phyloP scores from a whole-genome alignment of 2,888 invertebrate species.

The Phlogophora meticulosa region DNA sequence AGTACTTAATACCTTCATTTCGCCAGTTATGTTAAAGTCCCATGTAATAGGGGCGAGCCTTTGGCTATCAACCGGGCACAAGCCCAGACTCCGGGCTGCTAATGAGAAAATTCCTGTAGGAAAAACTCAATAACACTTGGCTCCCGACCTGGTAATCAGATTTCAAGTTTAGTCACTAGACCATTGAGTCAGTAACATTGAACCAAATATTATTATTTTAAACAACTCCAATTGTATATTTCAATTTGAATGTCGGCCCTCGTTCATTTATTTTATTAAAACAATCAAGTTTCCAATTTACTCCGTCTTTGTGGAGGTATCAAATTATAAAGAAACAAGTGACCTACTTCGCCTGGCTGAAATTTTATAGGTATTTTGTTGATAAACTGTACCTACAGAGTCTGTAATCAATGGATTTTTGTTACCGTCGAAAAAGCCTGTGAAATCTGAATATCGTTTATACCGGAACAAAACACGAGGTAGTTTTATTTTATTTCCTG shows the following conservation, averaged over 20 bases:
- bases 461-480: not conserved
- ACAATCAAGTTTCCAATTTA: slow-evolving; percentile 47
- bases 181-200: too few species aligned
- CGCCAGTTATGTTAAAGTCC: too few species aligned
- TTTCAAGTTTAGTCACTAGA: too few species aligned
- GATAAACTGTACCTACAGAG: not conserved
- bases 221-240: slow-evolving; percentile 7
- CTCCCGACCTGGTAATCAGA: too few species aligned
- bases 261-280: slow-evolving; percentile 35
- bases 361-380: slow-evolving; percentile 15
- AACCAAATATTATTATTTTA: slow-evolving; percentile 15
- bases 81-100: too few species aligned
- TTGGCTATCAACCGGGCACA: too few species aligned
- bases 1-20: too few species aligned
- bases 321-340: slow-evolving; percentile 21
- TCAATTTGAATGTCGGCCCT: slow-evolving; percentile 21
- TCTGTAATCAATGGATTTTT: slow-evolving; percentile 18
- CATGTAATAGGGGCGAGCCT: too few species aligned
- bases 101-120: too few species aligned
- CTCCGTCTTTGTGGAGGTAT: slow-evolving; percentile 20
- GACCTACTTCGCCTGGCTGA: not conserved
- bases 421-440: not conserved
- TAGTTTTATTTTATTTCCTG: slow-evolving; percentile 9
- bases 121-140: too few species aligned
- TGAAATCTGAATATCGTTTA: slow-evolving; percentile 23